Base-by-base conservation (phyloP, 2,113 vertebrate genomes). In the Anoura caudifer region DNA sequence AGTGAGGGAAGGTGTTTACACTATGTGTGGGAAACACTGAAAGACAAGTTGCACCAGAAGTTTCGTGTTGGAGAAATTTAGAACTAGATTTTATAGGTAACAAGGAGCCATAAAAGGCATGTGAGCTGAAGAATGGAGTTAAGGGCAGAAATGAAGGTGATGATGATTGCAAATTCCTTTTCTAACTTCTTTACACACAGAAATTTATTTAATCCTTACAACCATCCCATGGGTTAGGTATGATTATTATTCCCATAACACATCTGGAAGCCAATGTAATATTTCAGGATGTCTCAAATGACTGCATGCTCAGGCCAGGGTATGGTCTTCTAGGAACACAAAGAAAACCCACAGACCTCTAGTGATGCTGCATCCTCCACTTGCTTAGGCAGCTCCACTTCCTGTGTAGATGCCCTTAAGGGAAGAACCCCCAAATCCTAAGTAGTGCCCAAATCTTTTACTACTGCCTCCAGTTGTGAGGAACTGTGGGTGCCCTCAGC, bases 141-240 rank as follows among this genome's bases (percentile, higher is more conserved):
- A 6, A 43, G 3, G 28, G n/a, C 24, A n/a, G 14, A 28, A 2
- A 4, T 24, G 10, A 69, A 0, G 17, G 0, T 14, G 63, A 7
- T 1, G 50, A 6, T 11, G 47, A 15, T 10, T 19, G 72, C 17
- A 80, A 63, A 82, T 22, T 65, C 52, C 73, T 63, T 45, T 63
- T 22, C 61, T 82, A 65, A 70, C 52, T 54, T 15, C 45, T 20
- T 75, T 9, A 13, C 19, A 54, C 24, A 41, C 13, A 67, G 63
- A n/a, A 19, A 73, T n/a, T 65, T 45, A 12, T 15, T 72, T 47
- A 26, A 16, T 56, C 61, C 22, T 75, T 61, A 47, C 33, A 47
- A 13, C 5, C 7, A 45, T 28, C n/a, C 15, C 70, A 14, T 1
- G 38, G 61, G 8, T 16, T 9, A 26, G 14, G 11, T 61, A 61